These are phyloP conservation scores for Umimayanthus kanabou DNA, from an alignment of 92 coral and sea anemone genomes.

Conservation along the genomic window DNA sequence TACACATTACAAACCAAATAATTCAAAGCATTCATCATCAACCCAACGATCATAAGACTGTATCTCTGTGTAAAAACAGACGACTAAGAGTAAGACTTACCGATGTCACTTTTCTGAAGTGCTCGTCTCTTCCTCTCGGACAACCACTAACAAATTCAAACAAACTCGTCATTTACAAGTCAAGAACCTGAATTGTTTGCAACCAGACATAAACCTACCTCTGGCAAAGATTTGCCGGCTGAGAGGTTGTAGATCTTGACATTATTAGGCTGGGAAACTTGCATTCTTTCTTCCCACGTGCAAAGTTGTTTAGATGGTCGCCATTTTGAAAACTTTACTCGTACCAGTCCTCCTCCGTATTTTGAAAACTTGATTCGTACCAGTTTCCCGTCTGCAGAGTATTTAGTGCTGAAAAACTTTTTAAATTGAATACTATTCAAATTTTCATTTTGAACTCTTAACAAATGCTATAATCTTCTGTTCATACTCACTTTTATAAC, in stretches of 20 bases:
- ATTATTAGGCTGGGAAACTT: conserved; percentile 96
- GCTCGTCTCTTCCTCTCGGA: conserved; percentile 90
- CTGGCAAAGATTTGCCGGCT: conserved; percentile 96
- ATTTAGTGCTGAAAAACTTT: too few species aligned
- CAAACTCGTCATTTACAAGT: background rate
- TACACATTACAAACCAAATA: background rate
- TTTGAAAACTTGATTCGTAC: too few species aligned
- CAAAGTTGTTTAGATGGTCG: background rate
- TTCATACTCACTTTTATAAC: too few species aligned
- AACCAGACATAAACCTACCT: conserved; percentile 53
- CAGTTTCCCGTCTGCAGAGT: too few species aligned
- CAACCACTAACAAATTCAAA: conserved; percentile 78
- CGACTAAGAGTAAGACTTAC: conserved; percentile 50
- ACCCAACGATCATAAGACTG: background rate
- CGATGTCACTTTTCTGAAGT: conserved; percentile 90
- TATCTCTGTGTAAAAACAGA: background rate
- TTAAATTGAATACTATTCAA: too few species aligned
- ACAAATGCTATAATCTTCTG: too few species aligned
- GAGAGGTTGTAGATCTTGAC: conserved; percentile 95
- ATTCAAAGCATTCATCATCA: too few species aligned
- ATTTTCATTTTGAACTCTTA: too few species aligned
- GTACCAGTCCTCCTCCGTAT: background rate
- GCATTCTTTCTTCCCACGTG: conserved; percentile 61
- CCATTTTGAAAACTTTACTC: conserved; percentile 27
- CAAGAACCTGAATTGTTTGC: background rate